These are phyloP conservation scores for Acrocephalus scirpaceus DNA, from an alignment of 2,797 vertebrate species.

Conservation along the genomic window DNA sequence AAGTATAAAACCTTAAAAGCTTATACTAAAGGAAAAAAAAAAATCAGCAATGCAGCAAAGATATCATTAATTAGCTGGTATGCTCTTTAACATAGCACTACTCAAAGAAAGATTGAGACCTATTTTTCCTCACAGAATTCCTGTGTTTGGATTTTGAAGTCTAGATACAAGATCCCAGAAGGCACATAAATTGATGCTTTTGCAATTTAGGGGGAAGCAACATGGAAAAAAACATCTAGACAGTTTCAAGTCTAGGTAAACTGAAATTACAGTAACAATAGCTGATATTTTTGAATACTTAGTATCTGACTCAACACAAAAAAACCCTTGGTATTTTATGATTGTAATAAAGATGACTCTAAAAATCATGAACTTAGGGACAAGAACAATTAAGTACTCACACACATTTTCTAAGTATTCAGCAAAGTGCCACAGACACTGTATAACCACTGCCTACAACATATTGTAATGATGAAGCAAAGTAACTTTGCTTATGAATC, in stretches of 20 bases:
- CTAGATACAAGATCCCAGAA: not conserved
- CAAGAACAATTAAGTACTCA: not conserved
- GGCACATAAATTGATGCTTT: not conserved
- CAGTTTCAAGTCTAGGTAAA: not conserved
- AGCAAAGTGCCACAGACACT: not conserved
- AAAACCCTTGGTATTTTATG: not conserved
- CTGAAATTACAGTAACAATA: not conserved
- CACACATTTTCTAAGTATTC: not conserved
- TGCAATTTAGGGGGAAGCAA: not conserved
- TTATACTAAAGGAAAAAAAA: not conserved
- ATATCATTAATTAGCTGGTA: not conserved
- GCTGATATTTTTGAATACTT: not conserved
- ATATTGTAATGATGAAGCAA: fast-evolving
- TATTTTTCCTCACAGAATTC: not conserved
- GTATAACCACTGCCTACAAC: not conserved
- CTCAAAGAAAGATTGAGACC: not conserved
- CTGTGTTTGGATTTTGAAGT: not conserved
- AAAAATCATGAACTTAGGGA: not conserved
- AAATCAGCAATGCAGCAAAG: not conserved
- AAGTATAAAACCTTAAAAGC: not conserved
- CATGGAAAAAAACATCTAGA: not conserved
- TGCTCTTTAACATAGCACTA: not conserved
- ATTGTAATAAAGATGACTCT: not conserved
- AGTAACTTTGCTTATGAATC: not conserved
- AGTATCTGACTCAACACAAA: not conserved